Conservation (phyloP, 1,140 invertebrate species). For the Leptinotarsa lineolata region DNA sequence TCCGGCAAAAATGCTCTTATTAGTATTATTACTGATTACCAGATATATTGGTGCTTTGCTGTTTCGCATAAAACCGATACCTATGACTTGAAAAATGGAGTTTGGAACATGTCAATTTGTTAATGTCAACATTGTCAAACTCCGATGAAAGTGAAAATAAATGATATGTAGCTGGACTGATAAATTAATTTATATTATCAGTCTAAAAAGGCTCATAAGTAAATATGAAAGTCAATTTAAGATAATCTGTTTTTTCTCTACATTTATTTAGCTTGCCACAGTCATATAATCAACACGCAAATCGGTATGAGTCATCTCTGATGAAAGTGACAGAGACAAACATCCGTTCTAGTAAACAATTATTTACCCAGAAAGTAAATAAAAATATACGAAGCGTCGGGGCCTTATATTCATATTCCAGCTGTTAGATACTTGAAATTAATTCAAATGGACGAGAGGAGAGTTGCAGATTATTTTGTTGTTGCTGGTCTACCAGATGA, state of each 20-base stretch:
- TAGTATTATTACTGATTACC: too few relatives aligned
- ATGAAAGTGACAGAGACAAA: conserved; percentile 2
- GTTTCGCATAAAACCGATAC: too few relatives aligned
- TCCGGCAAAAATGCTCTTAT: too few relatives aligned
- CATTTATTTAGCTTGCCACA: too few relatives aligned
- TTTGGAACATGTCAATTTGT: too few relatives aligned
- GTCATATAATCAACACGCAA: too few relatives aligned
- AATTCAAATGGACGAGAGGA: conserved; percentile 73
- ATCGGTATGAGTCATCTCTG: neutral
- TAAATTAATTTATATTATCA: neutral
- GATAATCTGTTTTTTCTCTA: neutral
- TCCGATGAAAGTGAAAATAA: neutral
- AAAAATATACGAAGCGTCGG: neutral
- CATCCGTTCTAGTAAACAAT: conserved; percentile 4
- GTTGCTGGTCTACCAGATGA: conserved; percentile 90
- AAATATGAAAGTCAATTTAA: neutral
- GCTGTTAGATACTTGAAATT: neutral
- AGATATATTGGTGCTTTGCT: too few relatives aligned
- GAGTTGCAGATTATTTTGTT: conserved; percentile 95
- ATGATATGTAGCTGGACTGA: neutral
- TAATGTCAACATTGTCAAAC: neutral
- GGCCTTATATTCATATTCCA: neutral
- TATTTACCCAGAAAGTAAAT: neutral
- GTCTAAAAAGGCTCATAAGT: neutral
- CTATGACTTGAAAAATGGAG: too few relatives aligned